phyloP scores from a whole-genome alignment of 2,113 vertebrate genomes.

The Thalassoma bifasciatum region DNA sequence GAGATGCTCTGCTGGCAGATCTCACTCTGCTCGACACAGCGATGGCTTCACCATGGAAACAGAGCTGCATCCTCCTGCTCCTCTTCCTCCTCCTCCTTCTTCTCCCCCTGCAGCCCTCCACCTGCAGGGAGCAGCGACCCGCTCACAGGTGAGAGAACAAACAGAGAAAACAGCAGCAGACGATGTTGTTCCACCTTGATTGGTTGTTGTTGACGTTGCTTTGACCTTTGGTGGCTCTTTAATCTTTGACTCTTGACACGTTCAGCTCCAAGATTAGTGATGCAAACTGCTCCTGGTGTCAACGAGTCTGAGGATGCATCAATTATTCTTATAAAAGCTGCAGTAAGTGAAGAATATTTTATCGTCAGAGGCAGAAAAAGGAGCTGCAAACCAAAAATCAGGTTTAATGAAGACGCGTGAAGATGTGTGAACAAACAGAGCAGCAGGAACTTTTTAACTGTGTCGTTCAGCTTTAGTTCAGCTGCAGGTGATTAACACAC shows the following conservation, averaged over 20 bases:
- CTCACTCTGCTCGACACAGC: conserved; percentile 34
- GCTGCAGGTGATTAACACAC: too few species aligned
- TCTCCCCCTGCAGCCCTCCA: conserved; percentile 22
- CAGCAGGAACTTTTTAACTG: background rate
- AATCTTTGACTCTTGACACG: conserved; percentile 47
- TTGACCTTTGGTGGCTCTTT: conserved; percentile 20
- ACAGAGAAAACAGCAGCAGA: background rate
- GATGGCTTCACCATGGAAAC: conserved; percentile 64
- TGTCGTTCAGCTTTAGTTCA: background rate
- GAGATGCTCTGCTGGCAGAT: conserved; percentile 41
- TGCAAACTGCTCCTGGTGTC: background rate
- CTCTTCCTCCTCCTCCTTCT: conserved; percentile 41
- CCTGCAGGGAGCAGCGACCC: background rate
- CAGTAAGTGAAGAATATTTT: background rate
- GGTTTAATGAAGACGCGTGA: background rate
- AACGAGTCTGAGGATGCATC: too few species aligned
- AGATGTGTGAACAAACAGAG: background rate
- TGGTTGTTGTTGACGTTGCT: background rate
- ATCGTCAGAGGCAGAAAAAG: background rate
- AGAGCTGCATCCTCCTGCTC: conserved; percentile 46
- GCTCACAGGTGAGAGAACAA: conserved; percentile 55
- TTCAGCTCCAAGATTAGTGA: conserved; percentile 23
- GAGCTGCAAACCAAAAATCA: background rate
- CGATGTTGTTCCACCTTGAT: background rate
- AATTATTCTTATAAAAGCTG: background rate